Conservation (phyloP, 2,797 vertebrate genomes). For the Sebastes trivittatus region DNA sequence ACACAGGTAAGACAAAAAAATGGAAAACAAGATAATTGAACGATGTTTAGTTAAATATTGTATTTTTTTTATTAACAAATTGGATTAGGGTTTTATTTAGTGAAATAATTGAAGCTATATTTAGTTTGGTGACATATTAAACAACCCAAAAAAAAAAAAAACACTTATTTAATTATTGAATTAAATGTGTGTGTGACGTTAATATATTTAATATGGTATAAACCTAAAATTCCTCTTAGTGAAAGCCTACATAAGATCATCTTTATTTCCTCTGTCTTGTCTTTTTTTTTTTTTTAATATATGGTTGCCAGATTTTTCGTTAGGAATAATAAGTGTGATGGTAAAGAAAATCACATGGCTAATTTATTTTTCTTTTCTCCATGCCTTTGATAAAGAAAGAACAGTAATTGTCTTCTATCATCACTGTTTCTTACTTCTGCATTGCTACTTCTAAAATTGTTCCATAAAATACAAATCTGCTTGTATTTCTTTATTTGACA, state of each 20-base stretch:
- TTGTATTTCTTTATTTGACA: not conserved
- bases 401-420: not conserved
- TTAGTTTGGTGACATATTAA: not conserved
- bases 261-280: not conserved
- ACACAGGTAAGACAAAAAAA: constrained; percentile 86
- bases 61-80: too few species aligned
- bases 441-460: not conserved
- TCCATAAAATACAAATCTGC: not conserved
- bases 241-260: not conserved
- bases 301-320: not conserved
- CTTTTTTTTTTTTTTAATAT: not conserved
- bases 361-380: not conserved
- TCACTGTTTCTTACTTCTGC: not conserved
- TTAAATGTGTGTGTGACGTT: not conserved
- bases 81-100: not conserved
- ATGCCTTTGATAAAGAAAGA: not conserved
- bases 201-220: not conserved
- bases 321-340: not conserved
- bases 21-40: not conserved
- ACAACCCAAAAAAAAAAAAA: fast-evolving
- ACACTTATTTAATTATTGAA: not conserved
- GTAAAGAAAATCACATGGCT: not conserved
- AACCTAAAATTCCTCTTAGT: not conserved
- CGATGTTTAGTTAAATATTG: not conserved
- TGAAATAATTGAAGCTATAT: not conserved